Evolutionary conservation across 1,140 invertebrate species (phyloP).

Genomic region (Drosophila lacteicornis): DNA sequence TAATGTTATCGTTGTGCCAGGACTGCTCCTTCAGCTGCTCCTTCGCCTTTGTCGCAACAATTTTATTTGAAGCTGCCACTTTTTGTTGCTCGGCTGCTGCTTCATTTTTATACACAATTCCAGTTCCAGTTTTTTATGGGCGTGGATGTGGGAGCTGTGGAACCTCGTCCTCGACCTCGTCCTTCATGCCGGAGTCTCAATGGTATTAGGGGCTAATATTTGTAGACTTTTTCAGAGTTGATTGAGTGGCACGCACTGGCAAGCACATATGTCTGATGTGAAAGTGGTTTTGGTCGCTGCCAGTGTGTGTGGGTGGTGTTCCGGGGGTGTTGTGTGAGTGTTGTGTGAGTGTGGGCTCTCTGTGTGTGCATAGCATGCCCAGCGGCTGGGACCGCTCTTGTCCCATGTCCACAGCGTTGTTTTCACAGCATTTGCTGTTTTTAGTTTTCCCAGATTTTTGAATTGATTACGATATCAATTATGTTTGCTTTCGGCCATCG

Average conservation of each 20-base stretch:
- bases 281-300: conserved; percentile 33
- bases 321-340: not conserved
- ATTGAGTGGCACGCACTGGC: conserved; percentile 82
- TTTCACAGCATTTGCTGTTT: conserved; percentile 79
- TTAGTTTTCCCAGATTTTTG: conserved; percentile 80
- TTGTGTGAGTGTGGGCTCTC: conserved; percentile 5
- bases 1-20: conserved; percentile 79
- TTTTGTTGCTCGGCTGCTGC: conserved; percentile 66
- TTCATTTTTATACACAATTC: conserved; percentile 83
- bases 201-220: conserved; percentile 84
- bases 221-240: conserved; percentile 83
- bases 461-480: conserved; percentile 84
- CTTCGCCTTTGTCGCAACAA: conserved; percentile 80
- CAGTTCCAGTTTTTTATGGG: conserved; percentile 78
- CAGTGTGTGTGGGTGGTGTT: not conserved
- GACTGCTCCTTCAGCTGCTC: conserved; percentile 67
- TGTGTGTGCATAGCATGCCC: conserved; percentile 61
- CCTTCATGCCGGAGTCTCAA: conserved; percentile 73
- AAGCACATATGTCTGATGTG: conserved; percentile 59
- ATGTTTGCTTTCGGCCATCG: conserved; percentile 79
- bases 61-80: conserved; percentile 83
- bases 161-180: conserved; percentile 27
- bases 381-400: conserved; percentile 61
- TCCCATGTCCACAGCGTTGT: conserved; percentile 62
- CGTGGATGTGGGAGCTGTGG: conserved; percentile 23